Base-by-base conservation (phyloP, 2,797 vertebrate genomes). In the Tachyglossus aculeatus region DNA sequence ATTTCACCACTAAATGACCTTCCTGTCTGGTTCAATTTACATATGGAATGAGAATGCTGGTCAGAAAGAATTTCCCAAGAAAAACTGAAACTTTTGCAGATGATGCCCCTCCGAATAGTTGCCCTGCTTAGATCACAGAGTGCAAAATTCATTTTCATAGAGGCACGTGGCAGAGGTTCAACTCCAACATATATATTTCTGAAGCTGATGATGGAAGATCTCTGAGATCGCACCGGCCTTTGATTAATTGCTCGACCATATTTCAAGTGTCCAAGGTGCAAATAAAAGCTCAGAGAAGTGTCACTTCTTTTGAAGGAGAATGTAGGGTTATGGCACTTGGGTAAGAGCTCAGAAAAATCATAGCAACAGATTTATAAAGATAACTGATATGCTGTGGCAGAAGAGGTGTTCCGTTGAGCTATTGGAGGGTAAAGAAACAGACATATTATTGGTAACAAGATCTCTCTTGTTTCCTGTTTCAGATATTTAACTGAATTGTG, bases 1-100 rank as follows among this genome's bases (percentile, higher is more conserved):
- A 69, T 87, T 84, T 79, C 73, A 57, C 51, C 65, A 47, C 34
- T 62, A 80, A 62, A 56, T 83, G 63, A 59, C 44, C 50, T 84
- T 82, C 57, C 68, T 71, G 43, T 71, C 74, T 53, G 36, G 9
- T 70, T 40, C 39, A 78, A 39, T 82, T 86, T 84, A 60, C 18
- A 69, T 65, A 77, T 64, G 13, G 24, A 79, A 82, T 22, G 24
- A 54, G 77, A 77, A 74, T 71, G 24, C 5, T 64, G 68, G 15
- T 10, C 69, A 81, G 25, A 15, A 29, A 71, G 2, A 32, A n/a
- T 58, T 78, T 79, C 81, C 76, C 22, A 53, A 62, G 4, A 29
- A 72, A 78, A 38, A 0, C n/a, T n/a, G 4, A 8, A 61, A 47
- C 24, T 67, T 79, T 74, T 66, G 9, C 24, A 34, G 51, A 61